phyloP scores from a whole-genome alignment of 2,113 vertebrate species.

The Tragelaphus buxtoni region DNA sequence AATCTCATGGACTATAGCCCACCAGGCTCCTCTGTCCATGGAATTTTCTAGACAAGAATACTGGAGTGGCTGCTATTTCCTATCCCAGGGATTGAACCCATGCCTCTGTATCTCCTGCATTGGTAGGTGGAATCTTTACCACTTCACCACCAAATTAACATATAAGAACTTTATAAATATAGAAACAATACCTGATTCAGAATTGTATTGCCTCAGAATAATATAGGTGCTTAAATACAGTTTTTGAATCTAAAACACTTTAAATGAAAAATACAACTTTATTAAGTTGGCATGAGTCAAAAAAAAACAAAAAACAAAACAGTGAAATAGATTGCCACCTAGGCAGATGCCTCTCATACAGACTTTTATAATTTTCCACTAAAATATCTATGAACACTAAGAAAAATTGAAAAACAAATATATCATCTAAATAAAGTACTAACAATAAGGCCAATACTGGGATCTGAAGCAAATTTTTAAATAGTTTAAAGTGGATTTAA shows the following conservation, averaged over 20 bases:
- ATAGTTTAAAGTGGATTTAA: not conserved
- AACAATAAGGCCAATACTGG: not conserved
- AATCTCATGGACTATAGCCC: not conserved
- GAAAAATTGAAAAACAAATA: not conserved
- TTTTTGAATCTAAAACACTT: too few relatives aligned
- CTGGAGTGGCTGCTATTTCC: not conserved
- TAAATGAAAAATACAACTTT: too few relatives aligned
- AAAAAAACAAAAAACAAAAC: not conserved
- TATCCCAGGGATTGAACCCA: not conserved
- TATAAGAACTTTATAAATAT: not conserved
- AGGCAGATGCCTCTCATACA: not conserved
- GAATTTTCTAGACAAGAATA: not conserved
- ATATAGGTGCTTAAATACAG: not conserved
- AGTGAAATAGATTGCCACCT: not conserved
- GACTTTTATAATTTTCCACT: not conserved
- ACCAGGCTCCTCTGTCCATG: not conserved
- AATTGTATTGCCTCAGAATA: not conserved
- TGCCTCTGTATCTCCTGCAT: not conserved
- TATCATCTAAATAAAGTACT: not conserved
- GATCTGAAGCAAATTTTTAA: conserved; percentile 9
- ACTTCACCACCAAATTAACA: not conserved
- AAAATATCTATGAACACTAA: not conserved
- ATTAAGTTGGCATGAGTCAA: too few relatives aligned
- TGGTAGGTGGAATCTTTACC: not conserved
- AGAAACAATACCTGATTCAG: not conserved